Evolutionary conservation across 2,797 vertebrate species (phyloP).

Genomic region (Muscicapa striata): DNA sequence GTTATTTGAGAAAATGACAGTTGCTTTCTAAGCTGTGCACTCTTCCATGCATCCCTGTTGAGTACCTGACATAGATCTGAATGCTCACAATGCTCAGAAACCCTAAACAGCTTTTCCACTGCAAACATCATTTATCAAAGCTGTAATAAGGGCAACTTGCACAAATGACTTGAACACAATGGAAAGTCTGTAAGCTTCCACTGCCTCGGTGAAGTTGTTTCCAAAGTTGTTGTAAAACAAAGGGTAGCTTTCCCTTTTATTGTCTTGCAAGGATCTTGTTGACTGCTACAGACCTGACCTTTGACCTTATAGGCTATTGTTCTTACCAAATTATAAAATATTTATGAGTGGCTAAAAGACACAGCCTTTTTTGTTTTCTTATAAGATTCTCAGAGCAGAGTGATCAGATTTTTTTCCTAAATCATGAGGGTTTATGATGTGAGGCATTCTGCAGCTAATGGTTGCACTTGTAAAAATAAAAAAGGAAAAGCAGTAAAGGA

Average conservation of each 20-base stretch:
- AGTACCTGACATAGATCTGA: constrained; percentile 22
- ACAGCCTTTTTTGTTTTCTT: constrained; percentile 41
- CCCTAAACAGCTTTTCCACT: not conserved
- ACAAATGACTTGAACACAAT: constrained; percentile 22
- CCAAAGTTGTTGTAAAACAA: constrained; percentile 58
- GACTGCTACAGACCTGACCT: constrained; percentile 49
- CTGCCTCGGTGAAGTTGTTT: not conserved
- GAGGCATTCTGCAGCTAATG: constrained; percentile 29
- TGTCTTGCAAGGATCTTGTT: constrained; percentile 34
- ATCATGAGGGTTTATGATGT: not conserved
- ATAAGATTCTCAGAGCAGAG: constrained; percentile 11
- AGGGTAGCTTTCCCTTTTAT: constrained; percentile 54
- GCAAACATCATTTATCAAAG: constrained; percentile 45
- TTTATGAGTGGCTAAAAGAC: constrained; percentile 57
- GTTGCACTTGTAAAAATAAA: constrained; percentile 38
- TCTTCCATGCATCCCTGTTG: not conserved
- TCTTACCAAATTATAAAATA: constrained; percentile 67
- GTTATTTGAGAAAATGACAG: not conserved
- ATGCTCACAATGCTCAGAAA: not conserved
- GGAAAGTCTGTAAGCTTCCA: constrained; percentile 37
- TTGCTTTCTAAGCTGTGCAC: not conserved
- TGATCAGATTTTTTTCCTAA: constrained; percentile 5
- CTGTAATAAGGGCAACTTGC: constrained; percentile 23
- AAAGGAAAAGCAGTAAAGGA: constrained; percentile 11
- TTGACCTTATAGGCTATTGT: constrained; percentile 52